Conservation (phyloP, 2,113 vertebrate species). For the Dipodomys spectabilis region DNA sequence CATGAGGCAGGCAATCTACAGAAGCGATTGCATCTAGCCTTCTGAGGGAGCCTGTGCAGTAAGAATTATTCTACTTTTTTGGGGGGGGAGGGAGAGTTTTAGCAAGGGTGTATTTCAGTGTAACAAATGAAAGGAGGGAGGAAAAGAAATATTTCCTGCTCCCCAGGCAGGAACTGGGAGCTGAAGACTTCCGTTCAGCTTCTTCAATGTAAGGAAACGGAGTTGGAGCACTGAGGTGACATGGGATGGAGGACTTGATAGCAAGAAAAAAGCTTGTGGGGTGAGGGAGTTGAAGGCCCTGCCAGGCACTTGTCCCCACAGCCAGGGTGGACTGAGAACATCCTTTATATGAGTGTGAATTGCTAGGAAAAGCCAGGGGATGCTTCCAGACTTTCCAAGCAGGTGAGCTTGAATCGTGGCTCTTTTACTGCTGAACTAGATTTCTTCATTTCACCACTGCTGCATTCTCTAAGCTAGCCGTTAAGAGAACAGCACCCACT, state of each 20-base stretch:
- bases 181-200: no score
- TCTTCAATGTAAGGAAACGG: not conserved
- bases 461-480: not conserved
- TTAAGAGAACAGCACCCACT: not conserved
- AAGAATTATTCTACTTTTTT: not conserved
- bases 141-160: no score
- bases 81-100: no score
- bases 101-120: no score
- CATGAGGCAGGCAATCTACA: accelerated
- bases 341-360: accelerated
- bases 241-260: accelerated
- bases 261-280: not conserved
- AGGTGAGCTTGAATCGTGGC: not conserved
- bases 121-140: no score
- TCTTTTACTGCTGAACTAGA: not conserved
- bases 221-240: not conserved
- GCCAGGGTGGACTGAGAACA: not conserved
- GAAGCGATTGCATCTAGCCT: not conserved
- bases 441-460: not conserved
- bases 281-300: not conserved
- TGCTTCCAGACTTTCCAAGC: not conserved
- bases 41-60: not conserved
- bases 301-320: no score
- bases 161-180: no score
- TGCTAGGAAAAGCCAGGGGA: not conserved